Conservation (phyloP, 2,797 vertebrate genomes). For the Crenuchus spilurus region DNA sequence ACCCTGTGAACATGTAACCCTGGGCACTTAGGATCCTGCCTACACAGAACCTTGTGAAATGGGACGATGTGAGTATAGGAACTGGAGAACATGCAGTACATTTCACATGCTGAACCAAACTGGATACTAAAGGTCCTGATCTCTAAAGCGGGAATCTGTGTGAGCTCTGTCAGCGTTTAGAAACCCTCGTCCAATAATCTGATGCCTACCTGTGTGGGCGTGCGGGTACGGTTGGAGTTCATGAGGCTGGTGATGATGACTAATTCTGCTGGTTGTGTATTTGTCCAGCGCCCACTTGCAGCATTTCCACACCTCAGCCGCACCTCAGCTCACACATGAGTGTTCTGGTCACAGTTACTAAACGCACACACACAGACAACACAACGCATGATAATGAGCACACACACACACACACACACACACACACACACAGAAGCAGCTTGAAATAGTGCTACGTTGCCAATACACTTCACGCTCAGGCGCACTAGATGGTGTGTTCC, state of each 20-base stretch:
- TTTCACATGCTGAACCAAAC: too few relatives aligned
- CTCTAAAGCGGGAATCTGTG: too few relatives aligned
- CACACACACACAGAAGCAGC: not conserved
- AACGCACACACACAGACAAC: not conserved
- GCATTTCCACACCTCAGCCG: not conserved
- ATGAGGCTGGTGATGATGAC: not conserved
- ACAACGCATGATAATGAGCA: conserved; percentile 2
- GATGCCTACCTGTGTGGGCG: not conserved
- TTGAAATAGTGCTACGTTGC: not conserved
- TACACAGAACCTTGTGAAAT: too few relatives aligned
- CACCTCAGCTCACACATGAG: not conserved
- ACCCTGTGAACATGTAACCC: too few relatives aligned
- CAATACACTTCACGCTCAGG: not conserved
- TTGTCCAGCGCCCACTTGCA: not conserved
- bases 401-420: not conserved
- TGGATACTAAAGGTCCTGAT: too few relatives aligned
- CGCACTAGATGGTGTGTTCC: not conserved
- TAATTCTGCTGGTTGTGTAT: not conserved
- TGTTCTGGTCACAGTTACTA: not conserved
- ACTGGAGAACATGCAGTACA: too few relatives aligned
- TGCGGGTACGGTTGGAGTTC: not conserved
- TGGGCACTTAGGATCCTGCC: too few relatives aligned
- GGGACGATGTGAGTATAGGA: too few relatives aligned
- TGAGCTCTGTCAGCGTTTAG: too few relatives aligned
- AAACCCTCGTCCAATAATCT: too few relatives aligned